Conservation (phyloP, 2,113 vertebrate genomes). For the Melanerpes formicivorus region DNA sequence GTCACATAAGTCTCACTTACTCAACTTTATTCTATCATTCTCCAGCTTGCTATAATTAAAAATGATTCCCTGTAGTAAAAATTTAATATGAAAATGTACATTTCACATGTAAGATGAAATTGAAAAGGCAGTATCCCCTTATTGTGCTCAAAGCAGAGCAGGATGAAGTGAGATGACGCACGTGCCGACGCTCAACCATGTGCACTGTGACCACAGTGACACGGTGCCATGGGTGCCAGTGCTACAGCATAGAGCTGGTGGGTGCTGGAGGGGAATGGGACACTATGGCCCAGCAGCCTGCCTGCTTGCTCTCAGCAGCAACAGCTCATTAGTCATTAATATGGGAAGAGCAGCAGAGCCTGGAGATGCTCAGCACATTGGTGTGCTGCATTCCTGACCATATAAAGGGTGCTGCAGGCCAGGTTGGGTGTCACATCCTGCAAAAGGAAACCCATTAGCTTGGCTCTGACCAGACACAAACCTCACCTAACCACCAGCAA, state of each 20-base stretch:
- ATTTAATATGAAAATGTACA: slow-evolving; percentile 54
- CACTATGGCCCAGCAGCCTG: not conserved
- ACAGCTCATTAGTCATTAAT: not conserved
- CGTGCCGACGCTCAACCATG: accelerated
- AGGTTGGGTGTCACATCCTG: not conserved
- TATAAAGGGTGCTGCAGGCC: not conserved
- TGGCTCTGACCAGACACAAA: not conserved
- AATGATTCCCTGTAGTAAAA: slow-evolving; percentile 53
- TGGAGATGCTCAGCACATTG: not conserved
- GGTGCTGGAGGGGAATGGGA: not conserved
- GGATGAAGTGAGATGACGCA: accelerated
- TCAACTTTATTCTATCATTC: slow-evolving; percentile 54
- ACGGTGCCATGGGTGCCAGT: accelerated
- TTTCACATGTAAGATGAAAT: slow-evolving; percentile 42
- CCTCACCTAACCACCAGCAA: not conserved
- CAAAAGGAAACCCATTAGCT: not conserved
- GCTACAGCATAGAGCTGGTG: accelerated
- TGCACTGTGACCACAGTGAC: not conserved
- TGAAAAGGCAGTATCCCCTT: not conserved
- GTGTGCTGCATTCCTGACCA: not conserved
- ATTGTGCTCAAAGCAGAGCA: accelerated
- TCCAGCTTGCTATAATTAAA: slow-evolving; percentile 65
- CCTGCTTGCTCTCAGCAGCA: not conserved
- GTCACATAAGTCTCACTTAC: slow-evolving; percentile 53
- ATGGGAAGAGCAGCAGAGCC: not conserved